Conservation (phyloP, 92 coral and sea anemone species). For the Porites evermanni region DNA sequence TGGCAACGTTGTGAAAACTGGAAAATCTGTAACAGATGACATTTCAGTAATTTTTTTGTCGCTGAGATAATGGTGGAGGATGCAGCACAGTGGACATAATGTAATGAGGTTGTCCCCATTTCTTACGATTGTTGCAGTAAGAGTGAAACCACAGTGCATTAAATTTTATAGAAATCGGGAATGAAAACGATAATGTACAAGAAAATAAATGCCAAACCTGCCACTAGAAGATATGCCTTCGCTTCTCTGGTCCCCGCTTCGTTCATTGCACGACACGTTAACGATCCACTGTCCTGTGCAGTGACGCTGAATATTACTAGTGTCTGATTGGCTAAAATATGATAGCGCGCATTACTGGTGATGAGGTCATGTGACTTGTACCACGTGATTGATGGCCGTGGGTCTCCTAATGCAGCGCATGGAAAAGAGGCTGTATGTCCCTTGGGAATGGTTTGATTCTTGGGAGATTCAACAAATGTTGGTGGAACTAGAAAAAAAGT, state of each 20-base stretch:
- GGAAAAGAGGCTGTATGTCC: conserved; percentile 64
- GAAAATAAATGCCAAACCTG: conserved; percentile 49
- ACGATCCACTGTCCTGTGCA: conserved; percentile 66
- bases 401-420: conserved; percentile 84
- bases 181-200: no score
- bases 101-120: no score
- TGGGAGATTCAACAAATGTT: conserved; percentile 57
- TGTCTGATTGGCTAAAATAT: conserved; percentile 61
- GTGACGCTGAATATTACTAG: conserved; percentile 56
- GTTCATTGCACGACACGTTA: conserved; percentile 70
- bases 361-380: conserved; percentile 46
- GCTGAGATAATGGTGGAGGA: background rate
- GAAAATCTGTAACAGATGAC: conserved; percentile 51
- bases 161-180: no score
- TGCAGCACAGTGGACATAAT: no score
- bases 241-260: conserved; percentile 62
- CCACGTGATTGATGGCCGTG: conserved; percentile 86
- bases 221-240: conserved; percentile 59
- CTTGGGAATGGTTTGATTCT: conserved; percentile 69
- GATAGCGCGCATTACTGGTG: conserved; percentile 13
- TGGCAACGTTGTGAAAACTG: conserved; percentile 67
- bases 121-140: no score
- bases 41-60: no score
- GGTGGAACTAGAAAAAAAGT: conserved; percentile 73
- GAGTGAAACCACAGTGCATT: no score